These are phyloP conservation scores for Drosophila pandora DNA, from an alignment of 1,140 invertebrate genomes.

Conservation along the genomic window DNA sequence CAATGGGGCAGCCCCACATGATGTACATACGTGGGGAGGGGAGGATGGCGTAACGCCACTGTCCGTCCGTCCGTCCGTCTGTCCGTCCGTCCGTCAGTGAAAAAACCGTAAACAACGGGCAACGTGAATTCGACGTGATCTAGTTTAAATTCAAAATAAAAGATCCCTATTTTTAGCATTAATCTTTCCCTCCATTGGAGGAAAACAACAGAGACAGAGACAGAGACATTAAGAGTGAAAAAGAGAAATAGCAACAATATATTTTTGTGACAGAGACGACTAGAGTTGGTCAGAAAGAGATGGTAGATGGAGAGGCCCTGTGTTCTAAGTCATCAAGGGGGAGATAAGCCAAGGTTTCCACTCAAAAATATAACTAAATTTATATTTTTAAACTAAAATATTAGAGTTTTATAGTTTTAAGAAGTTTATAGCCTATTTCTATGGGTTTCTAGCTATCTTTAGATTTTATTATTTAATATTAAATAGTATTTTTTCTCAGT, in stretches of 20 bases:
- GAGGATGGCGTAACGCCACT: constrained; percentile 35
- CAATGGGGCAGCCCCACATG: constrained; percentile 40
- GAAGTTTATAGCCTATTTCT: background rate
- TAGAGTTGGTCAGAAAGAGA: background rate
- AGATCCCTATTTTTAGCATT: constrained; percentile 72
- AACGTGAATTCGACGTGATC: constrained; percentile 77
- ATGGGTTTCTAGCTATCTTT: background rate
- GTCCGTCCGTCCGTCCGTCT: background rate
- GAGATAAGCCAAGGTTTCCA: constrained; percentile 39
- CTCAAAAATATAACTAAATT: constrained; percentile 13
- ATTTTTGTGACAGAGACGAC: background rate
- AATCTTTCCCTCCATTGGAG: constrained; percentile 32
- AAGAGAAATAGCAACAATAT: background rate
- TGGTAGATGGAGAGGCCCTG: background rate
- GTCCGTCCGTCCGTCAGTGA: constrained; percentile 31
- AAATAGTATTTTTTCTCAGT: background rate
- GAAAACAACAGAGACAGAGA: constrained; percentile 21
- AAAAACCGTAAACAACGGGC: constrained; percentile 72
- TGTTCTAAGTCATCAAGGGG: constrained; percentile 30
- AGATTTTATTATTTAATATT: background rate
- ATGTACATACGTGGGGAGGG: constrained; percentile 21
- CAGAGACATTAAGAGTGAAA: background rate
- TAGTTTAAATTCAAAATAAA: constrained; percentile 75
- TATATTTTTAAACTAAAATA: background rate
- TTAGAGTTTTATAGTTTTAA: background rate